Conservation (phyloP, 2,888 invertebrate species). For the Pristionchus arcanus region DNA sequence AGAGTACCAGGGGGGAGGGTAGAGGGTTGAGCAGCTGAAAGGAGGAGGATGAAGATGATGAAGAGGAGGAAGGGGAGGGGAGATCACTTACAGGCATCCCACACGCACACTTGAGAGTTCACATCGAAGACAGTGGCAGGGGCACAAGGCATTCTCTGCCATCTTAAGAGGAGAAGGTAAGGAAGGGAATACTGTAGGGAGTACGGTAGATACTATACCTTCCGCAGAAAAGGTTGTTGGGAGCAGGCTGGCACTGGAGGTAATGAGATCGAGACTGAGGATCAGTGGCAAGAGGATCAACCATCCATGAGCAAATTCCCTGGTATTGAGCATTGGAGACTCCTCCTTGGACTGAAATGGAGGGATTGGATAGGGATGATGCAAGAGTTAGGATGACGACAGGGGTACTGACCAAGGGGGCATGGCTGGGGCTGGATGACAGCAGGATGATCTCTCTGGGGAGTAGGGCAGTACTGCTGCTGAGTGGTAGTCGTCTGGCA, state of each 20-base stretch:
- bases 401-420: slow-evolving; percentile 69
- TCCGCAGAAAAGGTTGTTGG: slow-evolving; percentile 78
- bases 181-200: background rate
- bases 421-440: slow-evolving; percentile 78
- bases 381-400: background rate
- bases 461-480: slow-evolving; percentile 76
- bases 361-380: background rate
- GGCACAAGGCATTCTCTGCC: slow-evolving; percentile 78
- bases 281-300: slow-evolving; percentile 78
- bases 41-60: background rate
- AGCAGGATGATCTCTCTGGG: slow-evolving; percentile 66
- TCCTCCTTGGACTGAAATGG: slow-evolving; percentile 72
- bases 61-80: slow-evolving; percentile 23
- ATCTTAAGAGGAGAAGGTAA: slow-evolving; percentile 57
- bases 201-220: slow-evolving; percentile 59
- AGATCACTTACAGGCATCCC: slow-evolving; percentile 66
- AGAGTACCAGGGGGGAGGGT: slow-evolving; percentile 45
- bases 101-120: slow-evolving; percentile 72
- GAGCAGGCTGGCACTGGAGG: slow-evolving; percentile 78
- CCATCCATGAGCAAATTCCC: slow-evolving; percentile 79
- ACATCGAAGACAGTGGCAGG: slow-evolving; percentile 78
- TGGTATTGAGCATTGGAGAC: slow-evolving; percentile 77
- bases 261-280: slow-evolving; percentile 73
- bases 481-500: slow-evolving; percentile 77
- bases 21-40: slow-evolving; percentile 44